phyloP scores from a whole-genome alignment of 2,113 vertebrate species.

The Bos javanicus region DNA sequence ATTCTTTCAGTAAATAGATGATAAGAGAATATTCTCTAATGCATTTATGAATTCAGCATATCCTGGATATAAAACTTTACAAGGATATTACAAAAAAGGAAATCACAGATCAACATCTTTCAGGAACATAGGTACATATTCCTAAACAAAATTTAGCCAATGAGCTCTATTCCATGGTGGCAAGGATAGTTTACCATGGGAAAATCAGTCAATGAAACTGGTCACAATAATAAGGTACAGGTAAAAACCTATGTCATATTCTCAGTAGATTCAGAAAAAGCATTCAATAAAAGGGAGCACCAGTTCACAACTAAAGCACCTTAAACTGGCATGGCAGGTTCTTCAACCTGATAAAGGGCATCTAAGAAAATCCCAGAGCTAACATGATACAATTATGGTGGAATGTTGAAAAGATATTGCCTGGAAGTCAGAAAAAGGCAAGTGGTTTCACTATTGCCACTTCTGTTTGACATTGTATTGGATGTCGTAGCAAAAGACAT shows the following conservation, averaged over 20 bases:
- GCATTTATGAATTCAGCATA: background rate
- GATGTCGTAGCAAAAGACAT: background rate
- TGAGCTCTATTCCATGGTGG: background rate
- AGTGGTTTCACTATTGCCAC: background rate
- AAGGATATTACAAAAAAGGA: background rate
- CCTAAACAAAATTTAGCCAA: slow-evolving; percentile 20
- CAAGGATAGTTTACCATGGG: background rate
- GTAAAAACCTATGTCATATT: background rate
- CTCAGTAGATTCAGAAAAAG: background rate
- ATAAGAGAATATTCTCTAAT: background rate
- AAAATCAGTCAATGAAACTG: background rate
- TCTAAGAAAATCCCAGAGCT: background rate
- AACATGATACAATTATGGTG: background rate
- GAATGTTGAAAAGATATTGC: background rate
- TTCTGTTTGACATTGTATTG: background rate
- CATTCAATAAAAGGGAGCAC: background rate
- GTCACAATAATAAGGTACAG: background rate
- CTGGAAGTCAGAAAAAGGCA: background rate
- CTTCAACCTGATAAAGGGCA: background rate
- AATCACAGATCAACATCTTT: background rate
- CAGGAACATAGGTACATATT: background rate
- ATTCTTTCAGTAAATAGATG: background rate
- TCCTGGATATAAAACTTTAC: background rate
- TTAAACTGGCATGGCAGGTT: background rate
- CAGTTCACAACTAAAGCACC: background rate